Evolutionary conservation across 1,140 invertebrate genomes (phyloP), one percentile per base, ranked within the genome.

Genomic region (Calycopis cecrops): DNA sequence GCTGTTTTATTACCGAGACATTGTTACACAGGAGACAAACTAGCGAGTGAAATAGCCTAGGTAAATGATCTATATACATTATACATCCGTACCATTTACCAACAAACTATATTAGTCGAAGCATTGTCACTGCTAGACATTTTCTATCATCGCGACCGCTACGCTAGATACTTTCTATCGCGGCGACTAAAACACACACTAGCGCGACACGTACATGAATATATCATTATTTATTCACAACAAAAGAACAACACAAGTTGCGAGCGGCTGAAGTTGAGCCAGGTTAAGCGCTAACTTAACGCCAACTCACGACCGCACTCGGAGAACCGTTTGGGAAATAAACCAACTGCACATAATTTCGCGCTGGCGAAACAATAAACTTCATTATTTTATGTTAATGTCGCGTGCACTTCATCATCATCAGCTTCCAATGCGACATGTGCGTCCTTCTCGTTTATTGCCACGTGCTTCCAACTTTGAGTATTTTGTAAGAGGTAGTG

Each of bases 261-360:
- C 48, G 63, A 52, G 59, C 44, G 38, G 40, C 9, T 37, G 55
- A 64, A 63, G 44, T 60, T 60, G 17, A 48, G 37, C 51, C 59
- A 64, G 62, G 55, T 64, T 60, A 64, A 58, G 52, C 55, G 57
- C 52, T 58, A 60, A 63, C 58, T 60, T 60, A 54, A 48, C 52
- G 37, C 35, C 37, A 56, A 52, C 57, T 59, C 12, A 34, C 35
- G 21, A 34, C 40, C 47, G 53, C 55, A 57, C 28, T 21, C 38
- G 40, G 14, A 9, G 9, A 52, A 57, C 14, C 40, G 52, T 62
- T 54, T 54, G 47, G 44, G 57, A 52, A 38, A 54, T 55, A 55
- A 28, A 57, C 35, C 35, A 12, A 37, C 59, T 56, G 44, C 40
- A 52, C 35, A 59, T 33, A 38, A 52, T 56, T 42, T 28, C 21